phyloP scores from a whole-genome alignment of 2,888 invertebrate species.

The Cheiracanthium punctorium region DNA sequence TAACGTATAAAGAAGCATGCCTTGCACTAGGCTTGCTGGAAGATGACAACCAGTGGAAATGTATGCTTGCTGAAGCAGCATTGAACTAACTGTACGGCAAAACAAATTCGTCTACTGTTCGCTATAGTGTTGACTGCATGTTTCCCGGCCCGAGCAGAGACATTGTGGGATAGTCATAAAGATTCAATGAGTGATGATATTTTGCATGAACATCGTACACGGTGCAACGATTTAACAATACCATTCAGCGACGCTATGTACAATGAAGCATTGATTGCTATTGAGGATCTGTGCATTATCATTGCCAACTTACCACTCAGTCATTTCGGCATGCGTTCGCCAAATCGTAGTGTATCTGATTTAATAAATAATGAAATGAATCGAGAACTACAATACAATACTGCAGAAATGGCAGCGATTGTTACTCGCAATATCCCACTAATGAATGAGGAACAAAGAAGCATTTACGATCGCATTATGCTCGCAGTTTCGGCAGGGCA shows the following conservation, averaged over 20 bases:
- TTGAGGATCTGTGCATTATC: slow-evolving; percentile 20
- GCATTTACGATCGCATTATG: neutral
- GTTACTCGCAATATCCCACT: slow-evolving; percentile 20
- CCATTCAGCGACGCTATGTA: slow-evolving; percentile 17
- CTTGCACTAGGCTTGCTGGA: no score
- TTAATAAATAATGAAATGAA: neutral
- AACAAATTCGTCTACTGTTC: slow-evolving; percentile 28
- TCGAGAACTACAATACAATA: slow-evolving; percentile 9
- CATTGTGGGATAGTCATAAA: neutral
- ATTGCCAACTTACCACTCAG: neutral
- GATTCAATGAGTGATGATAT: slow-evolving; percentile 35
- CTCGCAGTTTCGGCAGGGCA: neutral
- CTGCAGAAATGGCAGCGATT: slow-evolving; percentile 20
- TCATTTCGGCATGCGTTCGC: neutral
- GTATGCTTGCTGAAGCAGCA: no score
- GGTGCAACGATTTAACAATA: slow-evolving; percentile 39
- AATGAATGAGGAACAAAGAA: slow-evolving; percentile 14
- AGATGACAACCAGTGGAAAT: no score
- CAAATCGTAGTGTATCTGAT: neutral
- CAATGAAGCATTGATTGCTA: slow-evolving; percentile 34
- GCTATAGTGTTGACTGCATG: slow-evolving; percentile 39
- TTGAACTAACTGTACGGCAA: slow-evolving; percentile 30
- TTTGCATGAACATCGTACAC: slow-evolving; percentile 36
- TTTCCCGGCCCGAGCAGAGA: neutral
- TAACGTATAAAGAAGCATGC: no score